These are phyloP conservation scores for Synergus itoensis DNA, from an alignment of 2,888 invertebrate species.

Conservation along the genomic window DNA sequence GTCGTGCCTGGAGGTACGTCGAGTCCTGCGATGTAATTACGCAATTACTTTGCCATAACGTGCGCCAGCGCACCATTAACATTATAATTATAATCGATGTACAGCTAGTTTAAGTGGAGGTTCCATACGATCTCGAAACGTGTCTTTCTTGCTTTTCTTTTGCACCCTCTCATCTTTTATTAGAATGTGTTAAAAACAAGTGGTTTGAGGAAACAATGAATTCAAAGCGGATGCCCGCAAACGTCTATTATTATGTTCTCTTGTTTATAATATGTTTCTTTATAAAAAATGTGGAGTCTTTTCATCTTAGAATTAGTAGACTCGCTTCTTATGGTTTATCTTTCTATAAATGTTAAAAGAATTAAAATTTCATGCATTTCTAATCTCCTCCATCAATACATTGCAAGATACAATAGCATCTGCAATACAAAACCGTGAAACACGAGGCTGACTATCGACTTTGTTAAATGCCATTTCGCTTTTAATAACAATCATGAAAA, in stretches of 20 bases:
- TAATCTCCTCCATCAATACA: background rate
- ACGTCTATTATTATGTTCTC: background rate
- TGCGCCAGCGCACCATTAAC: conserved; percentile 54
- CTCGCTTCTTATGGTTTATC: background rate
- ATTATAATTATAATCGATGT: conserved; percentile 59
- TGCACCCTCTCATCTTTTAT: background rate
- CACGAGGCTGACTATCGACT: conserved; percentile 28
- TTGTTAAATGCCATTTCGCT: conserved; percentile 34
- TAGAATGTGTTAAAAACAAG: conserved; percentile 5
- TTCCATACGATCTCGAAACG: conserved; percentile 45
- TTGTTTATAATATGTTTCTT: background rate
- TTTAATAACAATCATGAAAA: conserved; percentile 39
- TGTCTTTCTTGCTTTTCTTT: conserved; percentile 11
- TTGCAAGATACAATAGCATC: background rate
- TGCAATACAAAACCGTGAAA: conserved; percentile 11
- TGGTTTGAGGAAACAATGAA: conserved; percentile 38
- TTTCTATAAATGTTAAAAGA: background rate
- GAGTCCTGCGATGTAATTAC: conserved; percentile 56
- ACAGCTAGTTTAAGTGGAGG: conserved; percentile 49
- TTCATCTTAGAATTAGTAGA: too few species aligned
- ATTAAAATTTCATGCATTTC: background rate
- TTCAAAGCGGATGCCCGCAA: background rate
- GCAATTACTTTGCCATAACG: conserved; percentile 61
- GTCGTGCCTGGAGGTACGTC: conserved; percentile 47
- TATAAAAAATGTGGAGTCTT: background rate